These are phyloP conservation scores for Aramus guarauna DNA, from an alignment of 2,113 vertebrate species.

Conservation along the genomic window DNA sequence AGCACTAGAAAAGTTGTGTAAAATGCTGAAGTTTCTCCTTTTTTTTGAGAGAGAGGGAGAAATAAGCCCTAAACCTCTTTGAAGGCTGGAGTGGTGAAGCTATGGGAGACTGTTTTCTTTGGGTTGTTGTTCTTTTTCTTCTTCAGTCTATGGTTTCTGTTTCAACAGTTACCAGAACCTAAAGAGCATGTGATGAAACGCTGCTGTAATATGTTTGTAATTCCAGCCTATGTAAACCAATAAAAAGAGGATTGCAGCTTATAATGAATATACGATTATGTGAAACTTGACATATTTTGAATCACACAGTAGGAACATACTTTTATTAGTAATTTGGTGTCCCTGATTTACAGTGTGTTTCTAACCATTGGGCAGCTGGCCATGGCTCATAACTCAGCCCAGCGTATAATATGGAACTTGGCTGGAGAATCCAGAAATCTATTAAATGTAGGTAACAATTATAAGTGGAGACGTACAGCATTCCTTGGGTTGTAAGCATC, in stretches of 20 bases:
- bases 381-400: conserved; percentile 61
- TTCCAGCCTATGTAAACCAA: conserved; percentile 70
- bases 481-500: background rate
- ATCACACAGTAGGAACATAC: conserved; percentile 66
- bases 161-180: conserved; percentile 45
- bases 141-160: conserved; percentile 19
- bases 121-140: conserved; percentile 10
- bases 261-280: conserved; percentile 64
- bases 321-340: conserved; percentile 71
- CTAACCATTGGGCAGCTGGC: conserved; percentile 55
- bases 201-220: conserved; percentile 57
- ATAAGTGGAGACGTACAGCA: background rate
- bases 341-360: conserved; percentile 72
- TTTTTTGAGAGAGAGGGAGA: background rate
- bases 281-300: conserved; percentile 67
- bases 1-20: background rate
- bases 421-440: conserved; percentile 43
- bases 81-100: background rate
- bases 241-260: conserved; percentile 68
- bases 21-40: background rate
- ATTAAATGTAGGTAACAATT: conserved; percentile 9
- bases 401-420: conserved; percentile 2
- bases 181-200: conserved; percentile 49
- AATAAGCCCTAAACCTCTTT: background rate
- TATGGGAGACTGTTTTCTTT: conserved; percentile 46